phyloP scores from a whole-genome alignment of 2,113 vertebrate genomes.

The Brienomyrus longianalis region DNA sequence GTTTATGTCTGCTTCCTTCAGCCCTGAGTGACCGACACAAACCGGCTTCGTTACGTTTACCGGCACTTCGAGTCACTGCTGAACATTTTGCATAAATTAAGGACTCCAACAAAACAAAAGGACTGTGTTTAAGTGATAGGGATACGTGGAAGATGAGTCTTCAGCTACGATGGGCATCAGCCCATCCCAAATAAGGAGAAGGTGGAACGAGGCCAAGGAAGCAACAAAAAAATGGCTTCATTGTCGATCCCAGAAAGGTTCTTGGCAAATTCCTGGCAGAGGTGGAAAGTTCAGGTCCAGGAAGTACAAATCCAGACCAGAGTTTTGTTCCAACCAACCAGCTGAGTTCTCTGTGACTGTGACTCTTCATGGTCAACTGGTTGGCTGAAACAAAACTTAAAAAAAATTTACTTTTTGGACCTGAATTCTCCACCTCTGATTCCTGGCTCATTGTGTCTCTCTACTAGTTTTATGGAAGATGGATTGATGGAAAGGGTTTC shows the following conservation, averaged over 20 bases:
- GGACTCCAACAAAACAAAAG: not conserved
- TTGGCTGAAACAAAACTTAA: not conserved
- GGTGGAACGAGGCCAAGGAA: not conserved
- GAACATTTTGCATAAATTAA: not conserved
- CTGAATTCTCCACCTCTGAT: not conserved
- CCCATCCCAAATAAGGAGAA: not conserved
- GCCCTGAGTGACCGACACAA: not conserved
- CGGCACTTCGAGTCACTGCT: not conserved
- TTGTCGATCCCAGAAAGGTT: not conserved
- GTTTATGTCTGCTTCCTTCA: not conserved
- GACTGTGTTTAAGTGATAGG: constrained; percentile 31
- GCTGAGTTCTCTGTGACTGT: not conserved
- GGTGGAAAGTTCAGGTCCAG: not conserved
- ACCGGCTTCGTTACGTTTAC: not conserved
- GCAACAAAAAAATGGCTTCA: not conserved
- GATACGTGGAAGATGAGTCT: not conserved
- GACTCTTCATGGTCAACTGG: not conserved
- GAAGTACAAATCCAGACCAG: not conserved
- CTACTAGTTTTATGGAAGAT: not conserved
- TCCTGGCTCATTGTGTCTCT: not conserved
- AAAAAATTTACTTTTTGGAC: not conserved
- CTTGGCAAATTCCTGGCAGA: not conserved
- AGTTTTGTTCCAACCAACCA: not conserved
- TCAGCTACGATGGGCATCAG: not conserved
- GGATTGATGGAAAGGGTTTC: not conserved